phyloP scores from a whole-genome alignment of 2,113 vertebrate genomes.

The Antechinus flavipes region DNA sequence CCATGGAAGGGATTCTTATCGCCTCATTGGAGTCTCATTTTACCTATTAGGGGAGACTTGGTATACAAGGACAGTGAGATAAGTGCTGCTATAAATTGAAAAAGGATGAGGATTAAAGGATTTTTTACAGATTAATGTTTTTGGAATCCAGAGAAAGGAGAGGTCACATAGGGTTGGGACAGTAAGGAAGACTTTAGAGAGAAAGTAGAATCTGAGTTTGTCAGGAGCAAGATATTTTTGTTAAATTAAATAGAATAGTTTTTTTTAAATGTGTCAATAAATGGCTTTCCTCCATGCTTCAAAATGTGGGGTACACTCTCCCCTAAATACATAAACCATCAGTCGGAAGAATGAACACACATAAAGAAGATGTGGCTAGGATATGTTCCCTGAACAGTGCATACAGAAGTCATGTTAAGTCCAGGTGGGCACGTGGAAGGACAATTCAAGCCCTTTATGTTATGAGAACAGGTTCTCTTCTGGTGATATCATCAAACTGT shows the following conservation, averaged over 20 bases:
- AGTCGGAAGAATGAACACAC: not conserved
- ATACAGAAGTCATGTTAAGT: not conserved
- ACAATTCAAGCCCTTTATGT: not conserved
- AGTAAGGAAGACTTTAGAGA: not conserved
- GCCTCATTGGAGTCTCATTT: not conserved
- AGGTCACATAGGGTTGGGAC: not conserved
- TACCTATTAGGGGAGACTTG: not conserved
- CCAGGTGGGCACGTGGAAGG: not conserved
- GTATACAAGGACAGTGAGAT: not conserved
- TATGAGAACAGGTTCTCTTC: not conserved
- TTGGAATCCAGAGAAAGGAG: not conserved
- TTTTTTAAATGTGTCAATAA: not conserved
- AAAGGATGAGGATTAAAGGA: not conserved
- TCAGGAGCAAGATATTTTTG: not conserved
- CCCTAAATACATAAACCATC: not conserved
- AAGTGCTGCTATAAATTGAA: not conserved
- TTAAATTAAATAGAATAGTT: not conserved
- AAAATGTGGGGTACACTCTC: not conserved
- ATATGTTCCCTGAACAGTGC: fast-evolving
- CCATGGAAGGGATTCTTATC: not conserved
- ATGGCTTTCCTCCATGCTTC: not conserved
- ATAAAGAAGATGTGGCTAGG: not conserved
- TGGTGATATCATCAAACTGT: not conserved
- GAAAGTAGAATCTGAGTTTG: not conserved
- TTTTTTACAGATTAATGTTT: not conserved